Evolutionary conservation across 2,113 vertebrate species (phyloP), one percentile per base, ranked within the genome.

Genomic region (Ameiurus melas): DNA sequence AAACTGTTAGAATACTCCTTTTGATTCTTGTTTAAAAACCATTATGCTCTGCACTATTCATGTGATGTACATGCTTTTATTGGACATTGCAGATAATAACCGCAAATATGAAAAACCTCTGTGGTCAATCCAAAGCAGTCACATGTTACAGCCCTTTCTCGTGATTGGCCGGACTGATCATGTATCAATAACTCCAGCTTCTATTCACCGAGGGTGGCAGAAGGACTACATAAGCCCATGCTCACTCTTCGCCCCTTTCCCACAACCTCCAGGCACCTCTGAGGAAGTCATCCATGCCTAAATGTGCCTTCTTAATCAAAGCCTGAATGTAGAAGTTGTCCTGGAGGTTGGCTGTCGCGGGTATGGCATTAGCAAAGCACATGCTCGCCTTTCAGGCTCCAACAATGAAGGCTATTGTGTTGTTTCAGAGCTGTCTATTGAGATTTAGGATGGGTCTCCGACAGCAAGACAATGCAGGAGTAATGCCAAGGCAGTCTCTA

Each of bases 261-360:
- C 97, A 97, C 96, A 96, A 95, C 96, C 96, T 89, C 92, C 90
- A 88, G 94, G 92, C 93, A 95, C 94, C 92, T 96, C 93, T 89
- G 94, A 96, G 96, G 96, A 97, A 97, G 96, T 96, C 95, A 96
- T 92, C 96, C 96, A 94, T 97, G 95, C 94, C 95, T 96, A 97
- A 97, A 95, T 93, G 92, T 87, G 94, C 95, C 93, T 96, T 94
- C 91, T 96, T 96, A 97, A 96, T 97, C 96, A 96, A 94, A 94
- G 93, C 43, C 95, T 95, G 95, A 96, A 95, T 95, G 95, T 27
- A 92, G 92, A 85, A 95, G 95, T 94, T 94, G 94, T 96, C 96
- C 95, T 92, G 94, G 95, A 95, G 96, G 96, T 95, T 95, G 88
- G 94, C 93, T 92, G 95, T 94, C 91, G 94, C 94, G 86, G 94